Evolutionary conservation across 2,888 invertebrate species (phyloP).

Genomic region (Nebria brevicollis): DNA sequence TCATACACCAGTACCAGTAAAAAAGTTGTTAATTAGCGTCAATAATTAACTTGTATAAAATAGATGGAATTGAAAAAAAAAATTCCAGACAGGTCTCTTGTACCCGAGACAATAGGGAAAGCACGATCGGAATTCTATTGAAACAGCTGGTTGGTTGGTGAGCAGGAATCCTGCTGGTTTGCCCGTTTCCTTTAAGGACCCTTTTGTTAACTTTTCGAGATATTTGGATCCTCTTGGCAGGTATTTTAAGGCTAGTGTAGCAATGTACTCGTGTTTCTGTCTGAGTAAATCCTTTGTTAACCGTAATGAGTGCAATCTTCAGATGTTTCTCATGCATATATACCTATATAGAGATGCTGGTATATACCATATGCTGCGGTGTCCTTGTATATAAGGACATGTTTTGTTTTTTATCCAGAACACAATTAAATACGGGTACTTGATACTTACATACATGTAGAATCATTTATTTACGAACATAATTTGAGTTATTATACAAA

Average conservation of each 20-base stretch:
- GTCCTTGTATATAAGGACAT: neutral
- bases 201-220: no score
- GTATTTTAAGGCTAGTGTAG: neutral
- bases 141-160: conserved; percentile 21
- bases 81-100: no score
- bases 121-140: no score
- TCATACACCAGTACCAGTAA: neutral
- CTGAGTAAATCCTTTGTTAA: neutral
- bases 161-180: conserved; percentile 34
- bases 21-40: conserved; percentile 13
- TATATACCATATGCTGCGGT: neutral
- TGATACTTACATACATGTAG: no score
- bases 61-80: conserved; percentile 18
- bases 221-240: neutral
- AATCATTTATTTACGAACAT: no score
- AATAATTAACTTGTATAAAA: conserved; percentile 15
- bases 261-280: neutral
- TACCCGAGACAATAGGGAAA: no score
- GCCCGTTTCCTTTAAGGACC: conserved; percentile 16
- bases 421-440: neutral
- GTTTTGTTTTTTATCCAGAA: neutral
- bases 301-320: neutral
- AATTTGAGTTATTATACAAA: no score
- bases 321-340: neutral
- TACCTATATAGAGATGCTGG: neutral